Base-by-base conservation (phyloP, 1,140 invertebrate genomes). In the Zaprionus ghesquierei region DNA sequence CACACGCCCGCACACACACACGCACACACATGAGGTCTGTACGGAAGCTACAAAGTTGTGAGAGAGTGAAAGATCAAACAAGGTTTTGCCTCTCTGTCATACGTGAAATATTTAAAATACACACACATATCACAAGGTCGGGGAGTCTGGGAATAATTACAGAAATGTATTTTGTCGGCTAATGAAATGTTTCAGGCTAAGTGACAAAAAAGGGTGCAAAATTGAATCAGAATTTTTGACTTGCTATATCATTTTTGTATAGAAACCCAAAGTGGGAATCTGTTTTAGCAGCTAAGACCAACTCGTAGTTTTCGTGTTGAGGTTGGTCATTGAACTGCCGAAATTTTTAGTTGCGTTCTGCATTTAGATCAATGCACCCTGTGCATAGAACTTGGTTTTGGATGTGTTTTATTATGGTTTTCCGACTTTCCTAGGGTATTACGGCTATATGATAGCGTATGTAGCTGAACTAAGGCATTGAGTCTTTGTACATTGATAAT, bases 101-200 rank as follows among this genome's bases (percentile, higher is more conserved):
- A 84, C 77, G 84, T 87, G 66, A 73, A 89, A 89, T 89, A 89
- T 89, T 89, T 77, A 50, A 64, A 84, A 84, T 84, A 68, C 53
- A 50, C 76, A 68, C 53, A 50, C 76, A 44, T 55, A 66, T 72
- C 31, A 64, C 29, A 23, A 23, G 27, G 27, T 54, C n/a, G 25
- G 22, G 69, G 66, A 35, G 54, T 58, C 62, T 70, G 61, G 25
- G 29, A 69, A 71, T 72, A 86, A 86, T 86, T 86, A 87, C 65
- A 77, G 66, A 79, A 89, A 87, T 87, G 84, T 77, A 87, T 89
- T 87, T 79, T 84, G 79, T 75, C 3, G 18, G 41, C 20, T 87
- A 87, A 87, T 87, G 79, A 87, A 87, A 89, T 77, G 53, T 75
- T 62, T 38, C 27, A 3, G 27, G 41, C 44, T 23, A 41, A 56